Evolutionary conservation across 2,888 invertebrate species (phyloP).

Genomic region (Cepaea hortensis): DNA sequence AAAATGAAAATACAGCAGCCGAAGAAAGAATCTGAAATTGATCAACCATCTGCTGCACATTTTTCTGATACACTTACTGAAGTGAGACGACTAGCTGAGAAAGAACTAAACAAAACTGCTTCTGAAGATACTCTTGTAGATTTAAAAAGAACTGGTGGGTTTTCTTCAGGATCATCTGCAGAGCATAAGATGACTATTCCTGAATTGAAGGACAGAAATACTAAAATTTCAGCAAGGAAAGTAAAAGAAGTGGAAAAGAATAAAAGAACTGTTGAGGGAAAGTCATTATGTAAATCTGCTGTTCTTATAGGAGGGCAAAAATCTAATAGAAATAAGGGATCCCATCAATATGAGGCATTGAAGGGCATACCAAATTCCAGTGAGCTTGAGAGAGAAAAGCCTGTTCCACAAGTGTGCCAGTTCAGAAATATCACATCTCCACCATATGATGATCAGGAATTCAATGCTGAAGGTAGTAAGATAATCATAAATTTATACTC

Average conservation of each 20-base stretch:
- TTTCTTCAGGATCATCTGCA: constrained; percentile 4
- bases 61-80: constrained; percentile 70
- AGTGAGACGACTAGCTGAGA: constrained; percentile 64
- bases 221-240: neutral
- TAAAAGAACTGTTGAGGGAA: neutral
- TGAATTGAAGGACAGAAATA: neutral
- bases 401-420: constrained; percentile 36
- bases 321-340: neutral
- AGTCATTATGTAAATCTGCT: neutral
- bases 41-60: constrained; percentile 57
- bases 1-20: constrained; percentile 52
- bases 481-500: neutral
- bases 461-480: constrained; percentile 11
- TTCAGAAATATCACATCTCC: constrained; percentile 9
- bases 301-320: neutral
- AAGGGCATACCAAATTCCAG: constrained; percentile 25
- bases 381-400: constrained; percentile 23
- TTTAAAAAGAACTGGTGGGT: constrained; percentile 35
- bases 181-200: neutral
- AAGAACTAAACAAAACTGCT: constrained; percentile 56
- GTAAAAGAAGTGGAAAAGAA: neutral
- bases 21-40: constrained; percentile 56
- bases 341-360: neutral
- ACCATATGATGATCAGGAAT: neutral
- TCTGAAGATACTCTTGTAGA: constrained; percentile 52